Percentiles rank a stretch among this genome's conserved stretches.
Conservation (phyloP, 2,113 vertebrate species). For the Morone saxatilis region DNA sequence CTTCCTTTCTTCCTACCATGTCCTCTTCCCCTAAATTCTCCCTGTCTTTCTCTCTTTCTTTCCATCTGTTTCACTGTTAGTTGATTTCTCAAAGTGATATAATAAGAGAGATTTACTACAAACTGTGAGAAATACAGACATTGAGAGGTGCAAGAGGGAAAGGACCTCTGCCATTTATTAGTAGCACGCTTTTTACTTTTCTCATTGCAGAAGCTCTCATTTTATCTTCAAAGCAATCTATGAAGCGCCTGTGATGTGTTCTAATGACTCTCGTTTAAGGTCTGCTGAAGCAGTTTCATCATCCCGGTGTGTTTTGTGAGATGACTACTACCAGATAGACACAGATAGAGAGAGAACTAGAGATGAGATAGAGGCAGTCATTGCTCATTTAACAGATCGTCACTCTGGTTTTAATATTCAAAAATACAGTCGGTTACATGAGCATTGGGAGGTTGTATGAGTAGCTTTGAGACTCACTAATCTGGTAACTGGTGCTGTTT, state of each 20-base stretch:
- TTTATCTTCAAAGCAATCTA: slow-evolving; percentile 61
- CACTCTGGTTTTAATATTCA: slow-evolving; percentile 44
- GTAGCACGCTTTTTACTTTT: slow-evolving; percentile 23
- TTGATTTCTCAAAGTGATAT: slow-evolving; percentile 22
- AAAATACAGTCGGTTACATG: slow-evolving; percentile 13
- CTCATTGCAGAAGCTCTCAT: slow-evolving; percentile 27
- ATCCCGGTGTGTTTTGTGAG: slow-evolving; percentile 25
- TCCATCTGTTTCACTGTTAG: not conserved
- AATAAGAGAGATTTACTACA: slow-evolving; percentile 38
- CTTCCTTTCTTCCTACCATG: not conserved
- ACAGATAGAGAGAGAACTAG: slow-evolving; percentile 29
- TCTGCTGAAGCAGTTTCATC: slow-evolving; percentile 45
- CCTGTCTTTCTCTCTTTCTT: not conserved
- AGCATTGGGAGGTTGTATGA: slow-evolving; percentile 10
- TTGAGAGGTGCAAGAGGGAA: slow-evolving; percentile 39
- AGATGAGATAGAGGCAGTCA: slow-evolving; percentile 19
- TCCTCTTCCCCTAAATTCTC: not conserved
- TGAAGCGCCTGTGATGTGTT: slow-evolving; percentile 39
- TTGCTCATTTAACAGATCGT: slow-evolving; percentile 45
- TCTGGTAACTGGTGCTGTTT: slow-evolving; percentile 1
- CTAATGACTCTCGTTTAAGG: slow-evolving; percentile 54
- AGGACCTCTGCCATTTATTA: slow-evolving; percentile 44
- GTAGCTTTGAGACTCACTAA: slow-evolving; percentile 8
- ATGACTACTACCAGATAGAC: slow-evolving; percentile 25
- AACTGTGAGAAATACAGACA: slow-evolving; percentile 29